Conservation (phyloP, 2,797 vertebrate genomes). For the Amphiprion clarkii region DNA sequence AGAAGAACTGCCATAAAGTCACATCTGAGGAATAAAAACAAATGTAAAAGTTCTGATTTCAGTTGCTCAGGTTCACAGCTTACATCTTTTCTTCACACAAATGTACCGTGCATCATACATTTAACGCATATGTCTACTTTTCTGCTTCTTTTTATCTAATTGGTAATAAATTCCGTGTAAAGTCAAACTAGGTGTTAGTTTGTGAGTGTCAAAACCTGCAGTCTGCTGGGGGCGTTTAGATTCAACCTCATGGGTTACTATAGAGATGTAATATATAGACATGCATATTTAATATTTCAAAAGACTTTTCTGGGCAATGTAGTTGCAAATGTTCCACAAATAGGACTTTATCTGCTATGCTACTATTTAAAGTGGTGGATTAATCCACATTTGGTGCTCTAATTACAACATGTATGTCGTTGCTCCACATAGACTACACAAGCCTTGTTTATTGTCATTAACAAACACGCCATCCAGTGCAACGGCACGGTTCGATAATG, state of each 20-base stretch:
- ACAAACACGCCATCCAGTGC: neutral
- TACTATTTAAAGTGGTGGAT: neutral
- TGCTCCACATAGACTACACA: neutral
- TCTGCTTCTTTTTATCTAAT: neutral
- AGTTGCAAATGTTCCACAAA: constrained; percentile 2
- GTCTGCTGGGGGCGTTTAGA: neutral
- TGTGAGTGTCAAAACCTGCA: neutral
- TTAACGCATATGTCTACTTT: neutral
- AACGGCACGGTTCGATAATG: neutral
- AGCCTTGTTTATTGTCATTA: constrained; percentile 10
- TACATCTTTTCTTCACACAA: neutral
- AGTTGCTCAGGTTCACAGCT: neutral
- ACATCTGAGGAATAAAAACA: constrained; percentile 1
- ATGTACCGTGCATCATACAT: neutral
- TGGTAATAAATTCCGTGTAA: neutral
- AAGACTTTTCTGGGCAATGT: neutral
- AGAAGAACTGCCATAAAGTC: neutral
- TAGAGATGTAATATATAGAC: neutral
- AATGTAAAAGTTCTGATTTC: constrained; percentile 7
- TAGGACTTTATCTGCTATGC: neutral
- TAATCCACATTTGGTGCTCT: constrained; percentile 13
- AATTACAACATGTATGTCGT: neutral
- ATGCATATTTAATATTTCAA: neutral
- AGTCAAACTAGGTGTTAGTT: neutral
- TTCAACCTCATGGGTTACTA: neutral